phyloP scores from a whole-genome alignment of 64 coral and sea anemone genomes.

The Platygyra sinensis region DNA sequence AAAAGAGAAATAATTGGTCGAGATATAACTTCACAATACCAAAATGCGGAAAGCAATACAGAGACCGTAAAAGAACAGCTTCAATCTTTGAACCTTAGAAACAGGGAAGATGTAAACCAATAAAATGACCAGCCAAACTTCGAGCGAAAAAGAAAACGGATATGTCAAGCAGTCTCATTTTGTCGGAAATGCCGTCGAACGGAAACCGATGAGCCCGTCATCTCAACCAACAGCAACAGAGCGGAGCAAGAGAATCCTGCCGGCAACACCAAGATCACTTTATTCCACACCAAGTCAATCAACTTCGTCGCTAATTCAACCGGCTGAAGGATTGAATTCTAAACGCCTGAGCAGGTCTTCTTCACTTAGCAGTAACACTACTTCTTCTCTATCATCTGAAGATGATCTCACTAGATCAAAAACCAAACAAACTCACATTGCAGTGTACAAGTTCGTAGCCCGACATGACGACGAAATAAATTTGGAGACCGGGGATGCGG shows the following conservation, averaged over 20 bases:
- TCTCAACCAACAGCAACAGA: not conserved
- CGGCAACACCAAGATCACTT: slow-evolving; percentile 27
- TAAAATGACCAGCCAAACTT: not conserved
- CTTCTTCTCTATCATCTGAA: slow-evolving; percentile 21
- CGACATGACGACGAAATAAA: slow-evolving; percentile 86
- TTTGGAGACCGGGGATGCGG: slow-evolving; percentile 85
- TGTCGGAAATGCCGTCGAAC: not conserved
- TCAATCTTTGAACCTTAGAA: not conserved
- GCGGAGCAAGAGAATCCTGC: not conserved
- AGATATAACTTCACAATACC: not conserved
- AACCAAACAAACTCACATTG: slow-evolving; percentile 91
- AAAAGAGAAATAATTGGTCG: slow-evolving; percentile 15
- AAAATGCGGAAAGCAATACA: not conserved
- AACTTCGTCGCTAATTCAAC: not conserved
- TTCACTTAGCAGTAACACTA: slow-evolving; percentile 4
- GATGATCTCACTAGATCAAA: not conserved
- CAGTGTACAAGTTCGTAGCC: slow-evolving; percentile 83
- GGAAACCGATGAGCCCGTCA: slow-evolving; percentile 4
- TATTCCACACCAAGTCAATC: not conserved
- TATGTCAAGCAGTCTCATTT: slow-evolving; percentile 1
- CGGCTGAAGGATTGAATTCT: not conserved
- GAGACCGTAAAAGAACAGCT: slow-evolving; percentile 28
- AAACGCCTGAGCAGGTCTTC: slow-evolving; percentile 33
- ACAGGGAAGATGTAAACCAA: not conserved
- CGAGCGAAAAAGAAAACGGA: not conserved